Evolutionary conservation across 2,113 vertebrate species (phyloP), one percentile per base, ranked within the genome.

Genomic region (Scomber colias): DNA sequence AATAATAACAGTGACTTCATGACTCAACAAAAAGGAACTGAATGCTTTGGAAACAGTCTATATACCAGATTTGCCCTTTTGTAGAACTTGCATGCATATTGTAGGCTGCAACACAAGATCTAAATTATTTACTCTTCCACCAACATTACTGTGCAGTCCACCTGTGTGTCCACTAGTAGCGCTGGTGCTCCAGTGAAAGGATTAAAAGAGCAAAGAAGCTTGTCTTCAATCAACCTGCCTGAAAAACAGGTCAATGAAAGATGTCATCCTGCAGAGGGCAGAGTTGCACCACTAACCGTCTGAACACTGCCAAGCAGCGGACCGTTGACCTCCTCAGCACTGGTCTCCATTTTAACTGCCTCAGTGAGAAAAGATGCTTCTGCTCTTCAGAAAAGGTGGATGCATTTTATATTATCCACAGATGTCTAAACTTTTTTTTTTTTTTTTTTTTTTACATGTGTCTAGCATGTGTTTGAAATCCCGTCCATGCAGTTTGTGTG

Each of bases 251-350:
- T 61, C 67, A 84, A 60, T 89, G 71, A 45, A 12, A 70, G 62
- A 15, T 11, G 48, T 77, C 54, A 0, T 86, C 94, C 95, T 93
- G 93, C 93, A 95, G 95, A 91, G 92, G 91, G 93, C 93, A 93
- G 86, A 81, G 81, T 94, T 92, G 92, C 53, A 92, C 87, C 81
- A 93, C 77, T 44, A 71, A 85, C 40, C 14, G 55, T 54, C 35
- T 55, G 3, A 31, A 49, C 12, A 3, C n/a, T 35, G 31, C 5
- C 1, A 1, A 19, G 14, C 40, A 77, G 49, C 2, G 11, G 50
- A 73, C 35, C 59, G 12, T 54, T 61, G 70, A 71, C 76, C 81
- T 64, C 62, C 65, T 73, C 75, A 60, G 30, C 63, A 19, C 66
- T 78, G 50, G 64, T 85, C 81, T 89, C 85, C 83, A 89, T 86